These are phyloP conservation scores for Anoncus sp. DNA, from an alignment of 2,888 invertebrate genomes.

Conservation along the genomic window DNA sequence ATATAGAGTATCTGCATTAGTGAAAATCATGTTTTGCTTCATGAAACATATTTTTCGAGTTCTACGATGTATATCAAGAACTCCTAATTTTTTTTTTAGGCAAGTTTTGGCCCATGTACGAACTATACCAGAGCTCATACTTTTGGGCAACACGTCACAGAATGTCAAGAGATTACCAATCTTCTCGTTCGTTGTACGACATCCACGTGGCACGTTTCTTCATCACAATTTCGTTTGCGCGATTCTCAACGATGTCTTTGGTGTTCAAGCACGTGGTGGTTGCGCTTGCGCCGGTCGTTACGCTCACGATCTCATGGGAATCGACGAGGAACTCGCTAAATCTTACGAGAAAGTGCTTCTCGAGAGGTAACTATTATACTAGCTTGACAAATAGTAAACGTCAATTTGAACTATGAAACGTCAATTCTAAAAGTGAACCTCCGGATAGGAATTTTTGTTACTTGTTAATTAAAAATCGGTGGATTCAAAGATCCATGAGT, in stretches of 20 bases:
- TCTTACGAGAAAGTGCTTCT: slow-evolving; percentile 90
- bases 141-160: slow-evolving; percentile 89
- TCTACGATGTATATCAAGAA: background rate
- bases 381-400: background rate
- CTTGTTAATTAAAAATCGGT: too few relatives aligned
- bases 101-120: slow-evolving; percentile 92
- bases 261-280: slow-evolving; percentile 93
- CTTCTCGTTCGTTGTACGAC: slow-evolving; percentile 94
- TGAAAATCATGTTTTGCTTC: background rate
- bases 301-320: slow-evolving; percentile 93
- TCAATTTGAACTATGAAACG: too few relatives aligned
- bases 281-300: slow-evolving; percentile 93
- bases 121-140: slow-evolving; percentile 91
- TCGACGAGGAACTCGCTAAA: slow-evolving; percentile 90
- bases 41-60: background rate
- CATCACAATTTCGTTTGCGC: slow-evolving; percentile 95
- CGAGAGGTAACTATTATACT: slow-evolving; percentile 84
- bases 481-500: too few relatives aligned
- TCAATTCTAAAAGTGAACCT: too few relatives aligned
- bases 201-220: slow-evolving; percentile 91
- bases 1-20: background rate
- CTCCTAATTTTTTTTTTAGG: slow-evolving; percentile 82
- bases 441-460: too few relatives aligned
- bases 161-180: slow-evolving; percentile 90
- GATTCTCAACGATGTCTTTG: slow-evolving; percentile 95